Conservation (phyloP, 2,113 vertebrate species). For the Lanius collurio region DNA sequence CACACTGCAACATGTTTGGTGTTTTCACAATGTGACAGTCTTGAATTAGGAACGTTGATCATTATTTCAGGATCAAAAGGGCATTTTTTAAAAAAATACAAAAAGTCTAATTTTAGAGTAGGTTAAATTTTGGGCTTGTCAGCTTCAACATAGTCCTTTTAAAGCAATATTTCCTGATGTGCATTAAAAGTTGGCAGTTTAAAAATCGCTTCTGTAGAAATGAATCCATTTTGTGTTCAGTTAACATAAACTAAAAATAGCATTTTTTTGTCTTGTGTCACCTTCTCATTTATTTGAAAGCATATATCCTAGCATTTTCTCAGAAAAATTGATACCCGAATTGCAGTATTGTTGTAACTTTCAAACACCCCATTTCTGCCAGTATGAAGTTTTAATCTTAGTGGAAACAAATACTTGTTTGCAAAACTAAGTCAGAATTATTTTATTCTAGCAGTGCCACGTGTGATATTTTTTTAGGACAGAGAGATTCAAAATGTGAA, state of each 20-base stretch:
- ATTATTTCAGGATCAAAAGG: slow-evolving; percentile 5
- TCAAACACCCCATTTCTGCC: neutral
- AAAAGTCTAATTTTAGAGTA: neutral
- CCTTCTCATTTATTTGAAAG: neutral
- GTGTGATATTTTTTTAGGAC: neutral
- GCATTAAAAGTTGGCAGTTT: neutral
- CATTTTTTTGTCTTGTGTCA: neutral
- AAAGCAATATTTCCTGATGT: neutral
- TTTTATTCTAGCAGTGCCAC: neutral
- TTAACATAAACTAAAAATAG: neutral
- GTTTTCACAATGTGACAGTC: neutral
- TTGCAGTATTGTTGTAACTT: neutral
- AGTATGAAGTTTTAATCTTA: neutral
- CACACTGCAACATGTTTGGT: neutral
- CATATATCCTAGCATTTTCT: neutral
- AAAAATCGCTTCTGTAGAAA: neutral
- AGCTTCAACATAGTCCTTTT: neutral
- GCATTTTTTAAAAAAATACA: neutral
- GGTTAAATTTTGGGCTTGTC: neutral
- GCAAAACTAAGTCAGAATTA: neutral
- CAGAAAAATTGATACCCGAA: neutral
- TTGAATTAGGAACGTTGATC: neutral
- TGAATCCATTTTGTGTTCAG: neutral
- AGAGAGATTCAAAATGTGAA: neutral
- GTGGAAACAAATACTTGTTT: neutral